phyloP scores from a whole-genome alignment of 2,797 vertebrate genomes.

The Lepus oiostolus region DNA sequence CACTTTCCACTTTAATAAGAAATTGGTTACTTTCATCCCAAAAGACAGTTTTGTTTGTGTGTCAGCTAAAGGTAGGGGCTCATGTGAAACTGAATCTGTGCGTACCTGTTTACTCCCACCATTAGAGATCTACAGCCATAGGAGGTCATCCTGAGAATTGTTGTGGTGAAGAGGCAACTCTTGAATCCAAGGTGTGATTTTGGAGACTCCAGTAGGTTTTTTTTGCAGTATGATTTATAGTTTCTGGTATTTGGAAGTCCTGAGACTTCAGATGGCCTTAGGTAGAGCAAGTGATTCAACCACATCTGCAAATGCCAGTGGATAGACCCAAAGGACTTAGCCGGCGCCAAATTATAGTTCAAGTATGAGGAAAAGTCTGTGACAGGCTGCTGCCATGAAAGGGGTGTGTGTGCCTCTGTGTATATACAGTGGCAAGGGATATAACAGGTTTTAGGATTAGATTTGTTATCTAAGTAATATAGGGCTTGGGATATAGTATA shows the following conservation, averaged over 20 bases:
- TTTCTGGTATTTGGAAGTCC: conserved; percentile 28
- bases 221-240: conserved; percentile 9
- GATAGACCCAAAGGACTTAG: background rate
- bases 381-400: background rate
- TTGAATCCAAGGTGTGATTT: conserved; percentile 15
- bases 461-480: conserved; percentile 26
- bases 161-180: background rate
- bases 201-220: background rate
- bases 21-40: background rate
- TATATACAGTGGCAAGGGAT: background rate
- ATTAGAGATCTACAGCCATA: background rate
- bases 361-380: background rate
- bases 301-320: background rate
- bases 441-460: background rate
- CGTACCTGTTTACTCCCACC: rapidly evolving
- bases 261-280: background rate
- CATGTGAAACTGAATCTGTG: background rate
- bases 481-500: background rate
- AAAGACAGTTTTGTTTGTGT: background rate
- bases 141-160: background rate
- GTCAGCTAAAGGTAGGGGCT: background rate
- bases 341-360: background rate
- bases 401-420: background rate
- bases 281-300: background rate
- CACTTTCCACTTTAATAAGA: background rate